These are phyloP conservation scores for Spermophilus dauricus DNA, from an alignment of 2,113 vertebrate genomes.

Conservation along the genomic window DNA sequence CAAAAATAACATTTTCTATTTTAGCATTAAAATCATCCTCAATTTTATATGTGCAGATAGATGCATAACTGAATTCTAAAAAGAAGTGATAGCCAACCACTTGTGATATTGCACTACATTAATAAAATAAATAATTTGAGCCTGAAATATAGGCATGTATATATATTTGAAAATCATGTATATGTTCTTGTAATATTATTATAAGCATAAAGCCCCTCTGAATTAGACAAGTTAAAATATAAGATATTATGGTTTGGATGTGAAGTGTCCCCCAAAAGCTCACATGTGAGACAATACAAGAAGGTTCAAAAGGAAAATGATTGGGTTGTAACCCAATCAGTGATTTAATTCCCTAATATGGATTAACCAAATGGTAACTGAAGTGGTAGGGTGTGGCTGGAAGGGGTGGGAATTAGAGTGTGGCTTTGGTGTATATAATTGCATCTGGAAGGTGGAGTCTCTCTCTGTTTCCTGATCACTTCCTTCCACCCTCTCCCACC, in stretches of 20 bases:
- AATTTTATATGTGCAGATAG: neutral
- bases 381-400: too few species aligned
- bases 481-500: too few species aligned
- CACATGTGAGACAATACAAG: too few species aligned
- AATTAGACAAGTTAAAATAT: neutral
- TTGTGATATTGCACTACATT: neutral
- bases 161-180: neutral
- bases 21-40: neutral
- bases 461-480: too few species aligned
- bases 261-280: too few species aligned
- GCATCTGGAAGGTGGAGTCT: too few species aligned
- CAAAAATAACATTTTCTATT: constrained; percentile 2
- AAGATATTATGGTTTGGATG: neutral
- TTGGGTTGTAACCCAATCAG: too few species aligned
- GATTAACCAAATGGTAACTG: too few species aligned
- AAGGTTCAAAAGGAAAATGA: too few species aligned
- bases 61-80: neutral
- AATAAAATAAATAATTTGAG: constrained; percentile 41
- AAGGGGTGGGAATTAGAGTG: too few species aligned
- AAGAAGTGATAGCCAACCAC: neutral
- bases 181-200: neutral
- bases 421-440: too few species aligned
- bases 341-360: too few species aligned
- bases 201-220: neutral
- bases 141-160: neutral